Conservation (phyloP, 2,888 invertebrate genomes). For the Tanytarsus gracilentus region DNA sequence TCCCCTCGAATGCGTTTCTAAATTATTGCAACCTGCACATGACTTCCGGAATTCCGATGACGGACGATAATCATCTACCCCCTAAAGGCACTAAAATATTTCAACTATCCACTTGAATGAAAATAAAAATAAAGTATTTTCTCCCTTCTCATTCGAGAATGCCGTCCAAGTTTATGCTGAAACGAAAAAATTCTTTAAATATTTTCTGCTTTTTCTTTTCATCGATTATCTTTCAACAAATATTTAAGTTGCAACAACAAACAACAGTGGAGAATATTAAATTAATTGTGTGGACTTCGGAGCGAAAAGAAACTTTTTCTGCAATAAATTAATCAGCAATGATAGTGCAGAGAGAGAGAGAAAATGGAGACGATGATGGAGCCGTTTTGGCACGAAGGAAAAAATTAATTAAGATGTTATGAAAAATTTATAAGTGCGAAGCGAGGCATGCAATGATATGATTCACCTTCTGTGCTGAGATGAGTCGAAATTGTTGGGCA, state of each 20-base stretch:
- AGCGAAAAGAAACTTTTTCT: conserved; percentile 1
- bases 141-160: too few species aligned
- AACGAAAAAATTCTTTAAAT: too few species aligned
- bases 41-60: not conserved
- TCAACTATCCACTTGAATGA: too few species aligned
- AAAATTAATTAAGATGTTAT: conserved; percentile 28
- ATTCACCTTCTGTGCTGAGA: not conserved
- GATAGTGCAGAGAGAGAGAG: conserved; percentile 6
- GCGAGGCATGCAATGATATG: not conserved
- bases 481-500: conserved; percentile 11
- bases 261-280: conserved; percentile 19
- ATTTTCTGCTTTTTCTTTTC: too few species aligned
- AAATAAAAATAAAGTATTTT: too few species aligned
- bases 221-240: not conserved
- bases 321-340: conserved; percentile 22
- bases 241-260: not conserved
- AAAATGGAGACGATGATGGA: not conserved
- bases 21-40: not conserved
- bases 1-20: too few species aligned
- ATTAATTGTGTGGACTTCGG: conserved; percentile 17
- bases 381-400: too few species aligned
- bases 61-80: too few species aligned
- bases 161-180: too few species aligned
- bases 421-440: conserved; percentile 21
- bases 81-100: too few species aligned